Conservation (phyloP, 2,888 invertebrate genomes). For the Heteropelma amictum region DNA sequence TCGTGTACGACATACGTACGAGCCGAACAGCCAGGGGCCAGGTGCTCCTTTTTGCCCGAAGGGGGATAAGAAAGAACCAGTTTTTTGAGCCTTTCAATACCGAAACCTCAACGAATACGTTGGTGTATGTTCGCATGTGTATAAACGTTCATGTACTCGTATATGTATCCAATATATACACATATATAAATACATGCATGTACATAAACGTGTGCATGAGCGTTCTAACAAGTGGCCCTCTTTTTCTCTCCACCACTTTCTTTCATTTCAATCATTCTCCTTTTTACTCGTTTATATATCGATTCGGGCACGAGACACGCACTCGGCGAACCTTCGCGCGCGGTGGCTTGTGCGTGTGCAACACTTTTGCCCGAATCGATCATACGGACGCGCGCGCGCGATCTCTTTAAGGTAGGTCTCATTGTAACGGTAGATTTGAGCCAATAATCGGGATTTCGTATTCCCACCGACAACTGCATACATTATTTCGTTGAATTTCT, state of each 20-base stretch:
- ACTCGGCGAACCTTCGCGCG: neutral
- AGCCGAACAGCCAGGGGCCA: conserved; percentile 66
- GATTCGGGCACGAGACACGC: conserved; percentile 35
- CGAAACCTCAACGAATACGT: neutral
- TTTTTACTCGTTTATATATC: conserved; percentile 30
- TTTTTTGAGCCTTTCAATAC: conserved; percentile 56
- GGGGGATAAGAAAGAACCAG: conserved; percentile 68
- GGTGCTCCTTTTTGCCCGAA: conserved; percentile 69
- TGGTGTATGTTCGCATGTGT: no score
- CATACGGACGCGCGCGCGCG: neutral
- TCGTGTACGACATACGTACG: neutral
- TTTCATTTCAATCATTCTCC: conserved; percentile 15
- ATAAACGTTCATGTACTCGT: no score
- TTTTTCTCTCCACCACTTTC: conserved; percentile 21
- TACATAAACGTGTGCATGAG: neutral
- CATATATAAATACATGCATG: neutral
- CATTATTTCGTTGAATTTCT: no score
- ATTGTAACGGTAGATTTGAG: neutral
- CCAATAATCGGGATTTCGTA: neutral
- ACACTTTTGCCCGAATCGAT: neutral
- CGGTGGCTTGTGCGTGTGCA: neutral
- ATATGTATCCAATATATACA: neutral
- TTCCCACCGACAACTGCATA: conserved; percentile 3
- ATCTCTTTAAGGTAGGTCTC: neutral
- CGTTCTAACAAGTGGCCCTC: conserved; percentile 43